Percentiles rank a stretch among this genome's conserved stretches.
phyloP scores from a whole-genome alignment of 2,888 invertebrate genomes.

The Bugula neritina region DNA sequence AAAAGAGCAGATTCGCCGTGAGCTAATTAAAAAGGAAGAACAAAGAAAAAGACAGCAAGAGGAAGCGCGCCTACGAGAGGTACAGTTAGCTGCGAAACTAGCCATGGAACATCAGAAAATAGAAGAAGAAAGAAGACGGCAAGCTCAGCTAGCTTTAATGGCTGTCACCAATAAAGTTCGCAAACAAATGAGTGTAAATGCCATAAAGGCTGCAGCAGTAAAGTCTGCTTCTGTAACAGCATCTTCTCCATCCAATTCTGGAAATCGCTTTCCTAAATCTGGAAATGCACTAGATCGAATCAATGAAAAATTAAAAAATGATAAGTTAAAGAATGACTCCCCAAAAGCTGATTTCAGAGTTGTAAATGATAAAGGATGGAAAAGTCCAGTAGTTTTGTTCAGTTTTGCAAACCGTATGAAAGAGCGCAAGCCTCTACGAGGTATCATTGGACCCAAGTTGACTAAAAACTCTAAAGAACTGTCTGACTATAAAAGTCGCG shows the following conservation, averaged over 20 bases:
- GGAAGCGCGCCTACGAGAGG: conserved; percentile 3
- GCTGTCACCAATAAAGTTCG: conserved; percentile 1
- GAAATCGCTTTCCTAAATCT: not conserved
- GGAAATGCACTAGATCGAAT: not conserved
- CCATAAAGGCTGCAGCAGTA: not conserved
- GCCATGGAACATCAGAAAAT: conserved; percentile 24
- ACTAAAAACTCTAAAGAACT: not conserved
- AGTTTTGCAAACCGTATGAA: conserved; percentile 8
- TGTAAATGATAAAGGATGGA: conserved; percentile 3
- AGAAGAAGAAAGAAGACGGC: not conserved
- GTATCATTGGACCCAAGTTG: not conserved
- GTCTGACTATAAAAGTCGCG: not conserved
- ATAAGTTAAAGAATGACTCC: not conserved
- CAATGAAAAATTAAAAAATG: conserved; percentile 20
- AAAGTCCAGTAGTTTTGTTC: not conserved
- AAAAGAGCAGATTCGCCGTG: not conserved
- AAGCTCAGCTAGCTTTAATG: conserved; percentile 13
- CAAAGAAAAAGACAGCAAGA: not conserved
- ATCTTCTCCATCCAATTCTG: not conserved
- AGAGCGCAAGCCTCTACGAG: not conserved
- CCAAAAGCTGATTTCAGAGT: not conserved
- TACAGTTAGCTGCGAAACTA: conserved; percentile 17
- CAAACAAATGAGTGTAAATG: not conserved
- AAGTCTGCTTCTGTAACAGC: not conserved
- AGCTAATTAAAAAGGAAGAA: not conserved